A percentile compares a stretch with the other conserved stretches of the same genome.
Conservation (phyloP, 2,113 vertebrate genomes). For the Gymnogyps californianus region DNA sequence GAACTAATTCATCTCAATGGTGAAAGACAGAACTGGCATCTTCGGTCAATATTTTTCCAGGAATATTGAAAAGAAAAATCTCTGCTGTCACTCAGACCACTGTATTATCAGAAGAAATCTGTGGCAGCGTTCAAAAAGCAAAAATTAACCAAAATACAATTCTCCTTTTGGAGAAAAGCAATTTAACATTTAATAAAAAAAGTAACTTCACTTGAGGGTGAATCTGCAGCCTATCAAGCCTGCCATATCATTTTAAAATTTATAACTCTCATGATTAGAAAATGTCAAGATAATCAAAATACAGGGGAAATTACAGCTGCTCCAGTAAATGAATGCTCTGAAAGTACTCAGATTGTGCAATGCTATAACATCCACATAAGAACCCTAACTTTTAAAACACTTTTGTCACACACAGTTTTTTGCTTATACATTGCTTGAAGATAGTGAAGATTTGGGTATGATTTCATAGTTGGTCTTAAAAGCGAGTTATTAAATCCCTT, state of each 20-base stretch:
- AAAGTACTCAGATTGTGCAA: neutral
- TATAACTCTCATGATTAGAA: slow-evolving; percentile 56
- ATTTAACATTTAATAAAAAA: slow-evolving; percentile 46
- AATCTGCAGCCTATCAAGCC: slow-evolving; percentile 18
- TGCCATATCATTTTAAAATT: slow-evolving; percentile 41
- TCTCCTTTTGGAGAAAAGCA: slow-evolving; percentile 6
- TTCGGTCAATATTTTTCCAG: slow-evolving; percentile 40
- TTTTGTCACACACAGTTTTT: neutral
- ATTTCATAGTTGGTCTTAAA: neutral
- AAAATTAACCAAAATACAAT: neutral
- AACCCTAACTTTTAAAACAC: neutral
- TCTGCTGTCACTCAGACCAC: slow-evolving; percentile 20
- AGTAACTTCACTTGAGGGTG: neutral
- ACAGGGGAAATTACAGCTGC: slow-evolving; percentile 44
- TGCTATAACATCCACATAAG: neutral
- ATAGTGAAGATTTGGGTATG: neutral
- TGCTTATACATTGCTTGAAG: neutral
- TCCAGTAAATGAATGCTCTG: slow-evolving; percentile 7
- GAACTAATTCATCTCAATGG: neutral
- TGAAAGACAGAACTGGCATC: slow-evolving; percentile 42
- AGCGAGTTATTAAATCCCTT: neutral
- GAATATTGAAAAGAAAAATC: slow-evolving; percentile 11
- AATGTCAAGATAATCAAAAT: slow-evolving; percentile 63
- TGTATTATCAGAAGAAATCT: neutral
- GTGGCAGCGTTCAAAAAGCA: neutral